Evolutionary conservation across 2,797 vertebrate genomes (phyloP).

Genomic region (Prionace glauca): DNA sequence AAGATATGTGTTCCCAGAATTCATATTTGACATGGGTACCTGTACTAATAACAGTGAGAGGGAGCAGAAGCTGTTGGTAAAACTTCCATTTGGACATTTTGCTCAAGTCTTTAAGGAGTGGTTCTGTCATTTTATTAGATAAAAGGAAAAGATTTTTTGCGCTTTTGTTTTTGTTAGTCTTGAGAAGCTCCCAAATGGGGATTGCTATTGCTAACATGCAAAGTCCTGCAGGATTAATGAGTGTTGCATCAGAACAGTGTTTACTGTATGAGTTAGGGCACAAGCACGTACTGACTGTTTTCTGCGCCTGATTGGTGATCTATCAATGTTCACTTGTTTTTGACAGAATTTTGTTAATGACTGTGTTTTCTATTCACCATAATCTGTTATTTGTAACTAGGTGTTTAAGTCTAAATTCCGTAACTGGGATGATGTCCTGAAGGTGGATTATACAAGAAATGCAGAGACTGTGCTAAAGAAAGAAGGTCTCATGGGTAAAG

Average conservation of each 20-base stretch:
- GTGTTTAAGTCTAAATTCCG: constrained; percentile 97
- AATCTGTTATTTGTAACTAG: constrained; percentile 50
- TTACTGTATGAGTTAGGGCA: no score
- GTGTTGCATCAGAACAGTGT: no score
- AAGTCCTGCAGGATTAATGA: neutral
- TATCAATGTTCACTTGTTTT: neutral
- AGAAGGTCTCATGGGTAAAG: constrained; percentile 72
- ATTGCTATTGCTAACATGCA: neutral
- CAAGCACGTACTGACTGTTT: neutral
- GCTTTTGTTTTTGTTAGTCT: neutral
- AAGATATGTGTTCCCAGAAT: neutral
- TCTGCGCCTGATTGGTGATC: neutral
- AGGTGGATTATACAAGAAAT: constrained; percentile 89
- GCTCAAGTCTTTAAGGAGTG: neutral
- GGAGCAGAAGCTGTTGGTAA: neutral
- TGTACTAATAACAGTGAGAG: neutral
- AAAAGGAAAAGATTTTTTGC: neutral
- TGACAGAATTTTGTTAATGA: neutral
- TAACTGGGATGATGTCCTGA: constrained; percentile 95
- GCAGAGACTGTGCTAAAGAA: constrained; percentile 77
- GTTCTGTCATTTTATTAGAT: neutral
- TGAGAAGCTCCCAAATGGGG: neutral
- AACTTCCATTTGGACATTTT: neutral
- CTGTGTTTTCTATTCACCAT: neutral
- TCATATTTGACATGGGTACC: neutral